These are phyloP conservation scores for Trissoscelio sp. DNA, from an alignment of 2,888 invertebrate species.

Conservation along the genomic window DNA sequence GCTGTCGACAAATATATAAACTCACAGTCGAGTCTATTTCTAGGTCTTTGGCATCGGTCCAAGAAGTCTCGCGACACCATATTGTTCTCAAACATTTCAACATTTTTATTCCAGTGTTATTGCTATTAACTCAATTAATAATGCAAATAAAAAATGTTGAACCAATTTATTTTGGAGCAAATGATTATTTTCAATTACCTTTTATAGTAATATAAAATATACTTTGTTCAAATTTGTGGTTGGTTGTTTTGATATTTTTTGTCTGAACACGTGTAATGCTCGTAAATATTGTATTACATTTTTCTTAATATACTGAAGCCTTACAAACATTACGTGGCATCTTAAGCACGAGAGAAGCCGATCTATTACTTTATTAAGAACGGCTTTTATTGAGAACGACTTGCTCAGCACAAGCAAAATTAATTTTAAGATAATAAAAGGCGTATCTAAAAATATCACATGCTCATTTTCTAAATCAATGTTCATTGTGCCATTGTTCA, in stretches of 20 bases:
- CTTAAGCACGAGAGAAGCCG: conserved; percentile 50
- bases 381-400: conserved; percentile 44
- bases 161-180: too few relatives aligned
- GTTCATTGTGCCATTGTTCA: conserved; percentile 32
- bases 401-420: conserved; percentile 39
- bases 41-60: conserved; percentile 59
- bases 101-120: conserved; percentile 36
- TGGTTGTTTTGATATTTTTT: too few relatives aligned
- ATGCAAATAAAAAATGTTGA: too few relatives aligned
- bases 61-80: conserved; percentile 55
- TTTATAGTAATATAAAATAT: too few relatives aligned
- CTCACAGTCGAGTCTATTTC: conserved; percentile 60
- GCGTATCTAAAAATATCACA: conserved; percentile 7
- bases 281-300: conserved; percentile 36
- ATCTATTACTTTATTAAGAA: conserved; percentile 63
- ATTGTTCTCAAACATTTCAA: conserved; percentile 62
- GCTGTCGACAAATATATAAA: conserved; percentile 64
- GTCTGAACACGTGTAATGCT: conserved; percentile 12
- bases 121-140: too few relatives aligned
- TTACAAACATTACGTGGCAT: conserved; percentile 37
- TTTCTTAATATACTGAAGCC: conserved; percentile 59
- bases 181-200: too few relatives aligned
- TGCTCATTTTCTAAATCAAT: background rate
- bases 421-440: conserved; percentile 34
- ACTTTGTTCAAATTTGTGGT: too few relatives aligned